Base-by-base conservation (phyloP, 2,888 invertebrate species). In the Caenorhabditis plicata region DNA sequence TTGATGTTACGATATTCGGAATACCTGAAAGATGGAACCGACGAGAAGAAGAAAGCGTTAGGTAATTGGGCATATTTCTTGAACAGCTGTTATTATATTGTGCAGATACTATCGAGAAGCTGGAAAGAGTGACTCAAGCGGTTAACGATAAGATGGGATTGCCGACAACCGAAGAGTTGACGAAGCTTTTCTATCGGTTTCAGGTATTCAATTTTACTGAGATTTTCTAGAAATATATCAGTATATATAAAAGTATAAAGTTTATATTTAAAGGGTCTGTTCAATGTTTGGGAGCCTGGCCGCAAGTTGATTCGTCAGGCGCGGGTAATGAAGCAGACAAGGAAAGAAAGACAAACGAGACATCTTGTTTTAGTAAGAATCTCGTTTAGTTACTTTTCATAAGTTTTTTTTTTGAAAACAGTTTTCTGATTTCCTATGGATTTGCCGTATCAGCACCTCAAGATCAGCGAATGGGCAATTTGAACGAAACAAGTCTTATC, bases 371-470 rank as follows among this genome's bases (percentile, higher is more conserved):
- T 77, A 48, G 73, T 74, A 33, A 27, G 49, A n/a, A n/a, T n/a
- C n/a, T n/a, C n/a, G n/a, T n/a, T n/a, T n/a, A n/a, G n/a, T n/a
- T n/a, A n/a, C n/a, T 46, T 36, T 26, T 15, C 15, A 17, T n/a
- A 17, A 17, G 20, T 15, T 39, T 19, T 29, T 15, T 8, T 13
- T 15, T 22, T 9, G 2, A 17, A 47, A 20, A 13, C 44, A 74
- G 73, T 77, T 77, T 64, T 65, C 68, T 7, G 78, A 78, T 61
- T 58, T 40, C n/a, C 62, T 77, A 27, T 73, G 75, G 64, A 65
- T 77, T 13, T 77, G 76, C 39, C 70, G 74, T 2, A 68, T 63
- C 13, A 8, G 43, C 26, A 36, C 63, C 1, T 46, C 47, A 4
- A n/a, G 32, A 2, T 44, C 40, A 36, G 19, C 50, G n/a, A 29